Evolutionary conservation across 2,888 invertebrate species (phyloP).

Genomic region (Chymomyza amoena): DNA sequence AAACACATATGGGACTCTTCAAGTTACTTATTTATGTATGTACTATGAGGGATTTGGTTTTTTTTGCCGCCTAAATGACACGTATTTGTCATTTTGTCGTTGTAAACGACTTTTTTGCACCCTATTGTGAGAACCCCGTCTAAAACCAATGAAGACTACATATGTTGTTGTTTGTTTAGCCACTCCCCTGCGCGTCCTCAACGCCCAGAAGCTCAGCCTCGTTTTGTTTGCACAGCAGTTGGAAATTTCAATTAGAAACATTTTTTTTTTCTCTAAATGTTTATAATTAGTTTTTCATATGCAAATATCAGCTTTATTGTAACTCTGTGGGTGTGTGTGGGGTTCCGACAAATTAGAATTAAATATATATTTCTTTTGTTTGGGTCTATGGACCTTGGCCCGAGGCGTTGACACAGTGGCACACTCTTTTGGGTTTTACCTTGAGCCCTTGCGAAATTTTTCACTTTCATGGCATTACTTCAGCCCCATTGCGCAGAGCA

Average conservation of each 20-base stretch:
- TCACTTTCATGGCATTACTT: constrained; percentile 21
- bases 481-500: constrained; percentile 20
- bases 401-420: constrained; percentile 45
- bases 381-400: constrained; percentile 22
- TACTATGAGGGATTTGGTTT: constrained; percentile 3
- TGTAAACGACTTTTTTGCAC: constrained; percentile 31
- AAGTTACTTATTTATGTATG: constrained; percentile 60
- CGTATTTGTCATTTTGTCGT: constrained; percentile 59
- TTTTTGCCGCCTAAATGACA: constrained; percentile 51
- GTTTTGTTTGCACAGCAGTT: constrained; percentile 62
- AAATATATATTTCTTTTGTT: constrained; percentile 54
- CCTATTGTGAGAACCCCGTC: background rate
- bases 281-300: constrained; percentile 67
- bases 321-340: constrained; percentile 21
- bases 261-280: constrained; percentile 52
- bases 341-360: constrained; percentile 53
- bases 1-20: constrained; percentile 20
- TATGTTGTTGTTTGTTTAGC: constrained; percentile 63
- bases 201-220: constrained; percentile 9
- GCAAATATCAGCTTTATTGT: constrained; percentile 46
- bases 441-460: background rate
- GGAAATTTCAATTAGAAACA: constrained; percentile 64
- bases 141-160: constrained; percentile 24
- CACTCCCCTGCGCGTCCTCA: constrained; percentile 41
- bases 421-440: constrained; percentile 28